Evolutionary conservation across 2,797 vertebrate genomes (phyloP).

Genomic region (Tauraco hartlaubi): DNA sequence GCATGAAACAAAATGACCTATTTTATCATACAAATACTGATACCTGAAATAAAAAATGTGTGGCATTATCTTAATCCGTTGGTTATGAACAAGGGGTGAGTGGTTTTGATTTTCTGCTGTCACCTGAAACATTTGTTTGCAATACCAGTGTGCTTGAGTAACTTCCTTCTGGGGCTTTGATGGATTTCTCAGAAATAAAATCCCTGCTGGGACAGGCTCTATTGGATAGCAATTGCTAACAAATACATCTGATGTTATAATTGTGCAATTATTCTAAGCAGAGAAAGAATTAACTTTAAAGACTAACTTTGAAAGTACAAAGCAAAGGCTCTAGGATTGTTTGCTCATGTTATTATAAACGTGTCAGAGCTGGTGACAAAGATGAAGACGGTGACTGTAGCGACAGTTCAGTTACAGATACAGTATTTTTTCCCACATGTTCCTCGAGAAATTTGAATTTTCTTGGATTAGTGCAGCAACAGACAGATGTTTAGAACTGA

Average conservation of each 20-base stretch:
- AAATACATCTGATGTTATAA: background rate
- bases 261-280: background rate
- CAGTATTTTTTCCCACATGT: background rate
- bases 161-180: background rate
- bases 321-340: background rate
- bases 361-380: background rate
- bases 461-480: background rate
- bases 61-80: background rate
- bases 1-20: background rate
- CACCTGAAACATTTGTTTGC: slow-evolving; percentile 15
- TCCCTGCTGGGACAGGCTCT: background rate
- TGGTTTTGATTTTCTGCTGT: slow-evolving; percentile 3
- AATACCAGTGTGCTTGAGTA: background rate
- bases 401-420: background rate
- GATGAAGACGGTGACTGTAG: background rate
- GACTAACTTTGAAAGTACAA: background rate
- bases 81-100: slow-evolving; percentile 19
- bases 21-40: background rate
- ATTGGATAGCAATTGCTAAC: background rate
- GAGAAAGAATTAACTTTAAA: background rate
- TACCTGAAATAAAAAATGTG: background rate
- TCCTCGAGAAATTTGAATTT: background rate
- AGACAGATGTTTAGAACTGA: background rate
- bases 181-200: background rate
- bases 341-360: background rate